Evolutionary conservation across 1,140 invertebrate species (phyloP).

Genomic region (Nilaparvata lugens): DNA sequence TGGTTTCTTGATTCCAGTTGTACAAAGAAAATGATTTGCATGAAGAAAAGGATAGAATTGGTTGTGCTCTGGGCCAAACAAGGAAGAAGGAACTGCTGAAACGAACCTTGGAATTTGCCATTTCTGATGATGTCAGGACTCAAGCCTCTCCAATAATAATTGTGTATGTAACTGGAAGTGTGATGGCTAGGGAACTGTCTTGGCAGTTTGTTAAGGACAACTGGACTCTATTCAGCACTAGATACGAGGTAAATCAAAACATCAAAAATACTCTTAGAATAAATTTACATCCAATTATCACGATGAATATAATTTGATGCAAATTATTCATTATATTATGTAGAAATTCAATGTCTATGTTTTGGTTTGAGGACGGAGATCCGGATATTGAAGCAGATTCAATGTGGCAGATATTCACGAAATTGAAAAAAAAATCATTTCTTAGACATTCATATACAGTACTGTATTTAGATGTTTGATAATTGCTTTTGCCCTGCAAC

Average conservation of each 20-base stretch:
- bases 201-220: constrained; percentile 92
- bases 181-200: constrained; percentile 67
- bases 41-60: constrained; percentile 87
- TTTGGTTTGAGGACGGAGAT: too few relatives aligned
- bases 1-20: constrained; percentile 39
- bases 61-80: constrained; percentile 66
- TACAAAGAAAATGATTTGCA: constrained; percentile 79
- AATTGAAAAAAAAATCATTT: too few relatives aligned
- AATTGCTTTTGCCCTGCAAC: too few relatives aligned
- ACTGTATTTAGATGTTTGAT: too few relatives aligned
- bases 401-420: too few relatives aligned
- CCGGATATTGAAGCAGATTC: too few relatives aligned
- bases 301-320: too few relatives aligned
- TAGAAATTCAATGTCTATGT: too few relatives aligned
- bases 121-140: constrained; percentile 82
- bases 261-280: too few relatives aligned
- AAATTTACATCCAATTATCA: too few relatives aligned
- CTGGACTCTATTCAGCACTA: constrained; percentile 58
- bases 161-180: constrained; percentile 62
- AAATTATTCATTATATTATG: too few relatives aligned
- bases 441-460: too few relatives aligned
- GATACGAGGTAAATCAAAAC: constrained; percentile 54
- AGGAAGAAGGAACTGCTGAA: constrained; percentile 57
- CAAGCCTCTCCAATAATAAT: constrained; percentile 88
- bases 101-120: constrained; percentile 77